Percentiles rank a stretch among this genome's conserved stretches.
Conservation (phyloP, 2,797 vertebrate species). For the Falco cherrug region DNA sequence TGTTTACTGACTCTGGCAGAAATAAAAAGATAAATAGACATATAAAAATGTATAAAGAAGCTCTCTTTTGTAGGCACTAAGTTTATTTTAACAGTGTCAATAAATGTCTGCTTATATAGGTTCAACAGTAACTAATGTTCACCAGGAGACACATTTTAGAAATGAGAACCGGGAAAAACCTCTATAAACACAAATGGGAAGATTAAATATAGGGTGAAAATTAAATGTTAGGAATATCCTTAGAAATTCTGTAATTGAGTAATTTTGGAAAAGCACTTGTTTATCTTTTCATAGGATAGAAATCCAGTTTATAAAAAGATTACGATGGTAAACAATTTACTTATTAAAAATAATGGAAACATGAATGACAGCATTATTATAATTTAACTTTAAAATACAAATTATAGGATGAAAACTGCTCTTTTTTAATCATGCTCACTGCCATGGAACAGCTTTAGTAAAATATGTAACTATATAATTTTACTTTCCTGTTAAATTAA, state of each 20-base stretch:
- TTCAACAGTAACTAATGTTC: conserved; percentile 19
- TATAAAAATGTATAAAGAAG: conserved; percentile 61
- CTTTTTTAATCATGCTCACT: conserved; percentile 59
- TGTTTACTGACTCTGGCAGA: conserved; percentile 49
- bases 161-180: conserved; percentile 18
- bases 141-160: conserved; percentile 51
- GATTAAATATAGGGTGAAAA: conserved; percentile 41
- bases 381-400: conserved; percentile 68
- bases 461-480: conserved; percentile 44
- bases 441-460: conserved; percentile 57
- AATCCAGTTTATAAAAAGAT: conserved; percentile 37
- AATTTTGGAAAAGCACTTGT: conserved; percentile 18
- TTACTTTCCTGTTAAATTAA: conserved; percentile 45
- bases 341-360: conserved; percentile 59
- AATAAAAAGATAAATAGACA: conserved; percentile 58
- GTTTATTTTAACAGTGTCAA: conserved; percentile 64
- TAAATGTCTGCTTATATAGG: conserved; percentile 44
- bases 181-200: not conserved
- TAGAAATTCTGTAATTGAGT: conserved; percentile 36
- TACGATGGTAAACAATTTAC: conserved; percentile 31
- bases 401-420: conserved; percentile 59
- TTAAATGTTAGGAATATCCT: conserved; percentile 43
- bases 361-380: conserved; percentile 59
- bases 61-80: conserved; percentile 30
- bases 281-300: conserved; percentile 39